Conservation (phyloP, 2,797 vertebrate species). For the Melanotaenia parkinsoni region DNA sequence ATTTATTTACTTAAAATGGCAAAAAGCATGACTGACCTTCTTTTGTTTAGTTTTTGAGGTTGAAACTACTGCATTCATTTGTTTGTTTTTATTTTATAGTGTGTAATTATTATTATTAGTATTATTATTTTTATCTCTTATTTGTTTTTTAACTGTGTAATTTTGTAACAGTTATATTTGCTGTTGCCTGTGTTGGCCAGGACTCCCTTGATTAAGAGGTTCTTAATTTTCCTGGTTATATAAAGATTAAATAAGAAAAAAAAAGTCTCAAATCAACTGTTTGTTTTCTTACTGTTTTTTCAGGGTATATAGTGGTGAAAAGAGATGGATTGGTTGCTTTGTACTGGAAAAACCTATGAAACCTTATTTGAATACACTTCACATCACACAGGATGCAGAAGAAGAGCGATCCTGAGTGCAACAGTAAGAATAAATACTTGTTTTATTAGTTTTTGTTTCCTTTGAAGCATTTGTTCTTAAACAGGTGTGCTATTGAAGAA, state of each 20-base stretch:
- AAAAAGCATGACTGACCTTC: constrained; percentile 20
- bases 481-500: not conserved
- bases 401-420: constrained; percentile 85
- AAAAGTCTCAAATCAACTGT: constrained; percentile 14
- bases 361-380: constrained; percentile 75
- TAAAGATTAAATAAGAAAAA: not conserved
- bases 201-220: not conserved
- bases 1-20: constrained; percentile 7
- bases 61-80: not conserved
- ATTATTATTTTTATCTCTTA: constrained; percentile 18
- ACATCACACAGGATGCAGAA: constrained; percentile 50
- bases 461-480: constrained; percentile 9
- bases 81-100: not conserved
- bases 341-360: constrained; percentile 95
- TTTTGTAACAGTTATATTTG: not conserved
- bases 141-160: not conserved
- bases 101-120: not conserved
- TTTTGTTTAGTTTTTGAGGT: constrained; percentile 14
- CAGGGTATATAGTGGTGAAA: constrained; percentile 61
- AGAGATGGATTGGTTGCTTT: constrained; percentile 77
- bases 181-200: not conserved
- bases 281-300: constrained; percentile 32
- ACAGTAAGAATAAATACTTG: constrained; percentile 82
- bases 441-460: constrained; percentile 13
- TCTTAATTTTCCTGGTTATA: not conserved